Percentiles rank a stretch among this genome's conserved stretches.
Evolutionary conservation across 2,888 invertebrate species (phyloP).

Genomic region (Adelognathus sp.): DNA sequence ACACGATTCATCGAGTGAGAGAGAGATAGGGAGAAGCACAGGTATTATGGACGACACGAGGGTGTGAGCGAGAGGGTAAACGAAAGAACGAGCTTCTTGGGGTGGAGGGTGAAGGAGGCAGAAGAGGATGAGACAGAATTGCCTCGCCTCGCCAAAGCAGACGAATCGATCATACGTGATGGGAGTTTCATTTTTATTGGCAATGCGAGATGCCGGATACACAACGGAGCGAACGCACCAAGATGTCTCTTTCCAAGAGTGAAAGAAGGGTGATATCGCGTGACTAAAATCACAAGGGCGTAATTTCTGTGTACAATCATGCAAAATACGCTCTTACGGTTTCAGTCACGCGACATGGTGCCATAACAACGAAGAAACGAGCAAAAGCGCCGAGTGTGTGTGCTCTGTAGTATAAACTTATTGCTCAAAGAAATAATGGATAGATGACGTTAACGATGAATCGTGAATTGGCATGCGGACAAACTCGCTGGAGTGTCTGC

Average conservation of each 20-base stretch:
- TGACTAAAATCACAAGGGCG: no score
- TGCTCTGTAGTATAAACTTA: constrained; percentile 17
- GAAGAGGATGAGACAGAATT: constrained; percentile 61
- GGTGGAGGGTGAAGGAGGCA: constrained; percentile 41
- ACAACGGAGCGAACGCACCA: constrained; percentile 30
- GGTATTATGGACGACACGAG: constrained; percentile 59
- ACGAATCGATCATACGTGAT: constrained; percentile 79
- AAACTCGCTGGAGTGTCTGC: background rate
- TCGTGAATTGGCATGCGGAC: constrained; percentile 13
- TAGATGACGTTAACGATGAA: constrained; percentile 39
- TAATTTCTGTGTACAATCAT: no score
- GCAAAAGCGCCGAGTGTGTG: background rate
- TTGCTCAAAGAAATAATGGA: constrained; percentile 27
- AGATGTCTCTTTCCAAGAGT: constrained; percentile 17
- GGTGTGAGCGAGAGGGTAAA: constrained; percentile 23
- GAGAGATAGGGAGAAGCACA: constrained; percentile 29
- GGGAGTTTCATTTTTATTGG: constrained; percentile 78
- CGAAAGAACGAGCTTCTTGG: constrained; percentile 32
- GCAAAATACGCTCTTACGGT: no score
- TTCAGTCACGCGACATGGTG: no score
- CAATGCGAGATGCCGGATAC: constrained; percentile 66
- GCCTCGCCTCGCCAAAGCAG: constrained; percentile 64
- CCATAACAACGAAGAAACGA: background rate
- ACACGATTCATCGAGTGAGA: constrained; percentile 63
- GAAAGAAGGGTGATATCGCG: background rate